Evolutionary conservation across 2,888 invertebrate species (phyloP).

Genomic region (Phlogophora meticulosa): DNA sequence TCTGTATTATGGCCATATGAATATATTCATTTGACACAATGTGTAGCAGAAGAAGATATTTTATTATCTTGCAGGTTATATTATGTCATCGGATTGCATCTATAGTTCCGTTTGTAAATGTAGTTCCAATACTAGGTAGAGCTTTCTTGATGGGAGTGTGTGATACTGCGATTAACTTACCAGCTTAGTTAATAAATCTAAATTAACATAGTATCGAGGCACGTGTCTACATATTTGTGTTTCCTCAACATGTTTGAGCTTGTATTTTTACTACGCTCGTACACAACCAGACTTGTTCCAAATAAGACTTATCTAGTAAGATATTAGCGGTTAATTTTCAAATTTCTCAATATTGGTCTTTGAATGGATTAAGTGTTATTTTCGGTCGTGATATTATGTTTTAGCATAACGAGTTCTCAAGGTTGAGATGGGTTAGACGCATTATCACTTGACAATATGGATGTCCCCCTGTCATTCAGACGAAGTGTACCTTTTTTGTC

Average conservation of each 20-base stretch:
- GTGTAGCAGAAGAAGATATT: no score
- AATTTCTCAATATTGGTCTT: conserved; percentile 70
- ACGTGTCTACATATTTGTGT: not conserved
- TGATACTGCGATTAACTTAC: no score
- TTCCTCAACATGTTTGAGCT: conserved; percentile 17
- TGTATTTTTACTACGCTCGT: conserved; percentile 45
- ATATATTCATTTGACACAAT: no score
- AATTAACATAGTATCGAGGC: not conserved
- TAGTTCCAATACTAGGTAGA: no score
- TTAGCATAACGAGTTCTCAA: conserved; percentile 88
- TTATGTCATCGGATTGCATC: no score
- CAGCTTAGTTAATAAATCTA: not conserved
- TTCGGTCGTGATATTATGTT: conserved; percentile 81
- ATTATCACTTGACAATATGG: conserved; percentile 75
- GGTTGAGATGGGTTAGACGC: conserved; percentile 78
- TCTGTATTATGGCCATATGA: no score
- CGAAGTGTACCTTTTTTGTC: conserved; percentile 45
- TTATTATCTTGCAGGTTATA: no score
- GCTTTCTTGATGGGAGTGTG: no score
- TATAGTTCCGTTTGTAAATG: no score
- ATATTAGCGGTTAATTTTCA: conserved; percentile 62
- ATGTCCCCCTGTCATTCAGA: conserved; percentile 71
- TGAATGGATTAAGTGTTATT: conserved; percentile 75
- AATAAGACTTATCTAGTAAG: conserved; percentile 29
- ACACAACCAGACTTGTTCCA: conserved; percentile 25